Evolutionary conservation across 2,888 invertebrate species (phyloP), one percentile per base, ranked within the genome.

Genomic region (Dicycla oo): DNA sequence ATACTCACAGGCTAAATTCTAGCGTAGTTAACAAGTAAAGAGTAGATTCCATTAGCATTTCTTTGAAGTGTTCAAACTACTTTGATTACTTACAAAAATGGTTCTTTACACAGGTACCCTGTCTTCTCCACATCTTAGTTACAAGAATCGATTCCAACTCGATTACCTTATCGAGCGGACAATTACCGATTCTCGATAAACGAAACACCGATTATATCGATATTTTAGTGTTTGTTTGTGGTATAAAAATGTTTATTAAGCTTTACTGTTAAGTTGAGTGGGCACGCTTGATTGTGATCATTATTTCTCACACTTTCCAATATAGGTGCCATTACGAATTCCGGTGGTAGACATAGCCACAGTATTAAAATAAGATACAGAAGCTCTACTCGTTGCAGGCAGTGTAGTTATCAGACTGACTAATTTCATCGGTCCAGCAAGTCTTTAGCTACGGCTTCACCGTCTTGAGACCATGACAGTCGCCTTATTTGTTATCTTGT

Each of bases 231-330:
- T 75, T 82, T 82, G 80, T 82, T 82, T 80, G 67, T 56, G 68
- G 40, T 78, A 74, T 78, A 72, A 80, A 80, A 75, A 75, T 43
- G 65, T 75, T 62, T 73, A 71, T 78, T 72, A 79, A 73, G 68
- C 60, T 77, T 70, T 54, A 80, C 62, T 71, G 70, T 77, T 74
- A 60, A 51, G 43, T 74, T 69, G 53, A 73, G 40, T 67, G 65
- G 64, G 70, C 60, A 69, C 65, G 51, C 51, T 70, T 68, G 74
- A 82, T 73, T 76, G 69, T 82, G 64, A 82, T 81, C 66, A 76
- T 86, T 75, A 83, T 72, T 74, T 80, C 80, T 73, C 83, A 82
- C 85, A 81, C 78, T 85, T 85, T 76, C 73, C 69, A 77, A 82
- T 78, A 70, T 85, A 85, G 82, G 63, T 72, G 69, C 73, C 69